Base-by-base conservation (phyloP, 1,140 invertebrate species). In the Drosophila parvula region DNA sequence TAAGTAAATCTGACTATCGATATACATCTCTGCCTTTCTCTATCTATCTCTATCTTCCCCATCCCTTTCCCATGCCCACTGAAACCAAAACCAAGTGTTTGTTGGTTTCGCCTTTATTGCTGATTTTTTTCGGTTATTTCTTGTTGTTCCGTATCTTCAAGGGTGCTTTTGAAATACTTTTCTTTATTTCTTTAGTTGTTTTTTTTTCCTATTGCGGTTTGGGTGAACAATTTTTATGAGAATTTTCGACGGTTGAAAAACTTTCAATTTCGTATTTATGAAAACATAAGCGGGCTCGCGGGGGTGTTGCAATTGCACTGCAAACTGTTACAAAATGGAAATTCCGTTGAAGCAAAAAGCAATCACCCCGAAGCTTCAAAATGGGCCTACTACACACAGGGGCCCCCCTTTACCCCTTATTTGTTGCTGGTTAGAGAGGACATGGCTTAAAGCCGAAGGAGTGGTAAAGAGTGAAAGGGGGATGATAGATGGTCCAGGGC, bases 241-340 rank as follows among this genome's bases (percentile, higher is more conserved):
- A 82, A 88, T 88, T 82, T 88, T 88, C 67, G 63, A 60, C 71
- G 79, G 79, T 82, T 79, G 79, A 76, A 86, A 86, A 86, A 86
- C 82, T 86, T 86, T 86, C 79, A 86, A 86, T 86, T 86, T 86
- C 75, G 76, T 76, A 88, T 81, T 82, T 79, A 79, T 86, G 81
- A 82, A 79, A 79, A 81, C 75, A 76, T 71, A 78, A 70, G 58
- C 73, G 77, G 28, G 28, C 1, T 5, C 7, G 30, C 27, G 6
- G 12, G 47, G 53, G 58, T 27, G 48, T 40, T 62, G 55, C 74
- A 65, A 78, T 62, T 78, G 50, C 60, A 67, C 60, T 81, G 60
- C 78, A 85, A 79, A 86, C 82, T 81, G 75, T 85, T 86, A 79
- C 82, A 79, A 85, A 86, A 85, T 86, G 75, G 70, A 85, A 85